These are phyloP conservation scores for Beaufortia kweichowensis DNA, from an alignment of 2,113 vertebrate species.

Conservation along the genomic window DNA sequence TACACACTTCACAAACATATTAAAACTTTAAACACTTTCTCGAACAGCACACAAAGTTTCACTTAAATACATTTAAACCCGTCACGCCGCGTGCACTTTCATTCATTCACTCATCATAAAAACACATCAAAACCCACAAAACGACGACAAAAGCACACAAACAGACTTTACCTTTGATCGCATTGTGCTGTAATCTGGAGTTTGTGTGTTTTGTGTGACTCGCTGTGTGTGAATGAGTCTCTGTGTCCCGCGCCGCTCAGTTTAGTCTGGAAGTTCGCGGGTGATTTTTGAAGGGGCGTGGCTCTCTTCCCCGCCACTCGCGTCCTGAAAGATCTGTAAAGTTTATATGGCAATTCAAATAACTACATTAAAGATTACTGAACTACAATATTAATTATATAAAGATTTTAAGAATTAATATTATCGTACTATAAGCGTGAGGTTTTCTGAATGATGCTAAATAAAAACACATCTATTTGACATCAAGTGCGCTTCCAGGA, in stretches of 20 bases:
- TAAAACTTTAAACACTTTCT: too few species aligned
- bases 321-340: conserved; percentile 68
- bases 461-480: background rate
- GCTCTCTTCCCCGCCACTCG: conserved; percentile 67
- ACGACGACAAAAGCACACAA: too few species aligned
- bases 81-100: background rate
- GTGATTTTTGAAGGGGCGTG: conserved; percentile 32
- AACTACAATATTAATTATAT: background rate
- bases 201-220: too few species aligned
- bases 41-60: background rate
- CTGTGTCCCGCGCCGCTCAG: conserved; percentile 37
- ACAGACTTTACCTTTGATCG: conserved; percentile 52
- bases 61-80: background rate
- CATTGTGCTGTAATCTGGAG: conserved; percentile 59
- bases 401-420: rapidly evolving
- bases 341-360: background rate
- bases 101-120: background rate
- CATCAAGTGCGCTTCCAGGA: conserved; percentile 53
- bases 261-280: conserved; percentile 49
- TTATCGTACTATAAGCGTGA: background rate
- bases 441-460: background rate
- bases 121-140: background rate
- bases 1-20: too few species aligned
- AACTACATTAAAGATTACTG: background rate
- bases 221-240: background rate